These are phyloP conservation scores for Oreochromis aureus DNA, from an alignment of 2,113 vertebrate species.

Conservation along the genomic window DNA sequence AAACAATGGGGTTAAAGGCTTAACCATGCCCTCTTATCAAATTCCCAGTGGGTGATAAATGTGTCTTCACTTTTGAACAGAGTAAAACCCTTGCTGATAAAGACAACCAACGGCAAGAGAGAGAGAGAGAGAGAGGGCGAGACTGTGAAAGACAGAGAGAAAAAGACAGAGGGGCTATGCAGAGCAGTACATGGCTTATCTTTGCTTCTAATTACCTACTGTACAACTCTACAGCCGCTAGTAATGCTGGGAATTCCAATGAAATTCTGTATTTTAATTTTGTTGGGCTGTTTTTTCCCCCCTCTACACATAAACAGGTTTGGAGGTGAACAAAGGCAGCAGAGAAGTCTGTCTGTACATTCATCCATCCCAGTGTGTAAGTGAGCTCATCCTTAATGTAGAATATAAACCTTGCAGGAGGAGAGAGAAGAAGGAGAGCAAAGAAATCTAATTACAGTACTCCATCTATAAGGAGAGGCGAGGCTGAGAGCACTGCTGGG, in stretches of 20 bases:
- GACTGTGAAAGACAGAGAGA: slow-evolving; percentile 1
- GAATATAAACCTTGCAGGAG: slow-evolving; percentile 7
- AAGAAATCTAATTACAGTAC: slow-evolving; percentile 51
- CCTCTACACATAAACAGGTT: neutral
- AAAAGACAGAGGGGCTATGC: neutral
- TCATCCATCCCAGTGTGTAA: slow-evolving; percentile 2
- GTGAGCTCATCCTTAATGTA: neutral
- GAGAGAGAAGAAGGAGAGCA: neutral
- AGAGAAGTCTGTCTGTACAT: neutral
- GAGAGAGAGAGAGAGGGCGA: neutral
- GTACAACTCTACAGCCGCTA: slow-evolving; percentile 38
- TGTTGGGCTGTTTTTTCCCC: neutral
- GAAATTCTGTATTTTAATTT: neutral
- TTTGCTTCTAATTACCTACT: slow-evolving; percentile 59
- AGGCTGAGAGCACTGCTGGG: slow-evolving; percentile 42
- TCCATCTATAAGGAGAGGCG: slow-evolving; percentile 29
- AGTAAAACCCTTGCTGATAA: slow-evolving; percentile 45
- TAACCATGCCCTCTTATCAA: slow-evolving; percentile 52
- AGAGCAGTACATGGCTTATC: slow-evolving; percentile 40
- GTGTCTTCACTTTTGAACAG: slow-evolving; percentile 42
- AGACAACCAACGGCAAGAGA: slow-evolving; percentile 35
- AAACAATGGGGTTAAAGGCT: slow-evolving; percentile 66
- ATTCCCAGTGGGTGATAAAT: slow-evolving; percentile 59
- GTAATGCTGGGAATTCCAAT: slow-evolving; percentile 35
- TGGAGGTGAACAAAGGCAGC: slow-evolving; percentile 1